Conservation (phyloP, 2,888 invertebrate genomes). For the Drosophila planitibia region DNA sequence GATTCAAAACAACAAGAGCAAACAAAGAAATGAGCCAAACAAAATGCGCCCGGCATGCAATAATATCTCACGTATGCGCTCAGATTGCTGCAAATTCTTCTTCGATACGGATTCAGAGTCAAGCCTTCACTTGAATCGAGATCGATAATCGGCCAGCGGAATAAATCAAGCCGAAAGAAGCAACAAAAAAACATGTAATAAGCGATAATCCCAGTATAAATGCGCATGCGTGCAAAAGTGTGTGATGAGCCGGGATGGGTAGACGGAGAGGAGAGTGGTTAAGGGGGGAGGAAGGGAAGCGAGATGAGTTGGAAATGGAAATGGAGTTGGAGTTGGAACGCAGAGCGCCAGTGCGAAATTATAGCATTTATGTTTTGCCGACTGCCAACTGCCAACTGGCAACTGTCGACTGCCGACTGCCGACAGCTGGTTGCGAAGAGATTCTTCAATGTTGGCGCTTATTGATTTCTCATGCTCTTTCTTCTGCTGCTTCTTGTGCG, state of each 20-base stretch:
- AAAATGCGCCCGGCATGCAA: constrained; percentile 48
- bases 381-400: constrained; percentile 8
- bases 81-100: constrained; percentile 57
- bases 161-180: constrained; percentile 58
- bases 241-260: neutral
- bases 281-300: neutral
- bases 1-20: constrained; percentile 15
- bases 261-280: neutral
- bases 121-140: constrained; percentile 26
- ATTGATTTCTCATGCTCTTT: constrained; percentile 66
- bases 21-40: constrained; percentile 38
- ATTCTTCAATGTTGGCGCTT: constrained; percentile 53
- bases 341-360: constrained; percentile 57
- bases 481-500: constrained; percentile 10
- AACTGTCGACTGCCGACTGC: neutral
- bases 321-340: constrained; percentile 15
- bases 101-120: constrained; percentile 22
- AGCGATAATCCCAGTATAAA: constrained; percentile 80
- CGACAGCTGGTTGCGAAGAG: constrained; percentile 36
- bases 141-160: constrained; percentile 66
- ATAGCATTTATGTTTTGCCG: constrained; percentile 61
- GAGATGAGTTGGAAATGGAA: constrained; percentile 1
- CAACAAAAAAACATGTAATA: constrained; percentile 66
- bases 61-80: constrained; percentile 71
- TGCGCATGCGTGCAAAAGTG: constrained; percentile 70